Conservation (phyloP, 2,797 vertebrate species). For the Spinibarbus caldwelli region DNA sequence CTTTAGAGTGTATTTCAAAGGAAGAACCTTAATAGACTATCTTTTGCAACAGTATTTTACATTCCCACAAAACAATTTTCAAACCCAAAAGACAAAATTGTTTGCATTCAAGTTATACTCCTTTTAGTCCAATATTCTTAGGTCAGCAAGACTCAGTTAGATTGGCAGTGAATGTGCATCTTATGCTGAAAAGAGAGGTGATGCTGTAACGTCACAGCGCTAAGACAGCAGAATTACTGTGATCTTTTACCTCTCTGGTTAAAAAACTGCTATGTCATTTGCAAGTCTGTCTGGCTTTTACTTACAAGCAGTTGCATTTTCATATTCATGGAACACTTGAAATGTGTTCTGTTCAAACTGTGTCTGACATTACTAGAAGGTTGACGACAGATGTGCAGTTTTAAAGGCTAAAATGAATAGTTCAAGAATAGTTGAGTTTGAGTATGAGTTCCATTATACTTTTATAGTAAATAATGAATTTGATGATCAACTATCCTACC, state of each 20-base stretch:
- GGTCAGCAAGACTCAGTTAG: not conserved
- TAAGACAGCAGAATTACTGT: not conserved
- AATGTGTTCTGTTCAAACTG: not conserved
- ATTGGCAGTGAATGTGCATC: not conserved
- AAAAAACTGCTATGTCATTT: not conserved
- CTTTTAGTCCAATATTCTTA: not conserved
- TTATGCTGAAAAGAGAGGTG: not conserved
- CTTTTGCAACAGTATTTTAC: not conserved
- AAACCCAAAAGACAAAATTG: not conserved
- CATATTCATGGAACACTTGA: not conserved
- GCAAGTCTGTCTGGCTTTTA: not conserved
- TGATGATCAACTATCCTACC: not conserved
- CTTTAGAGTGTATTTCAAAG: too few relatives aligned
- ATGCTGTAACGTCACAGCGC: not conserved
- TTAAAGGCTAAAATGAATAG: not conserved
- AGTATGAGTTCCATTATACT: not conserved
- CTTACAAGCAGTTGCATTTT: not conserved
- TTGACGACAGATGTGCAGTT: not conserved
- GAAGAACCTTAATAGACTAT: not conserved
- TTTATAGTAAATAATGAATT: not conserved
- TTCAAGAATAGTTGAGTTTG: not conserved
- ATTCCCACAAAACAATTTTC: not conserved
- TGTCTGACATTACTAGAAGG: not conserved
- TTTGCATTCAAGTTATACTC: not conserved
- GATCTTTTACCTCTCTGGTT: not conserved